phyloP scores from a whole-genome alignment of 2,888 invertebrate genomes.

The Merodon equestris region DNA sequence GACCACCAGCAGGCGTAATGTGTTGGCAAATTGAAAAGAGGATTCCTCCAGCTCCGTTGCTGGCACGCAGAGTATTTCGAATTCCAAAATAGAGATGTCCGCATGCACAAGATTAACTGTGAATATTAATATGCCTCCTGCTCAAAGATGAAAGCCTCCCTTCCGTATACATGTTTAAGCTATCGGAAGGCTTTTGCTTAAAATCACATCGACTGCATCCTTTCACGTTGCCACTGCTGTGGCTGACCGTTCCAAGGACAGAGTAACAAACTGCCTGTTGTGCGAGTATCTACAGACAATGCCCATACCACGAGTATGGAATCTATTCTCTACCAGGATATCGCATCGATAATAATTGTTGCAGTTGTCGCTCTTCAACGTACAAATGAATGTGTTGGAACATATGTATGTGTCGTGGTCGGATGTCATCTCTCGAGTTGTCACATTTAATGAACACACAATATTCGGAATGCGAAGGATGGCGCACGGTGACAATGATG shows the following conservation, averaged over 20 bases:
- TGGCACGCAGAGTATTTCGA: slow-evolving; percentile 19
- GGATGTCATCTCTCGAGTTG: slow-evolving; percentile 52
- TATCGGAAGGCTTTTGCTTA: slow-evolving; percentile 51
- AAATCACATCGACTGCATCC: slow-evolving; percentile 26
- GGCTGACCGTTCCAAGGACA: slow-evolving; percentile 16
- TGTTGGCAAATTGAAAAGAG: slow-evolving; percentile 60
- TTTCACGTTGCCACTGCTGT: slow-evolving; percentile 6
- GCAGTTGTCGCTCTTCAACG: slow-evolving; percentile 22
- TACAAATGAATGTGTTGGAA: slow-evolving; percentile 17
- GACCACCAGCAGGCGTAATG: slow-evolving; percentile 12
- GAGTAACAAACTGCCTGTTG: slow-evolving; percentile 10
- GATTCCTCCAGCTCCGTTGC: not conserved
- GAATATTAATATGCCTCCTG: slow-evolving; percentile 63
- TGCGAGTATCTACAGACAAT: not conserved
- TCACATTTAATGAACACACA: slow-evolving; percentile 64
- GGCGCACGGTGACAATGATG: slow-evolving; percentile 49
- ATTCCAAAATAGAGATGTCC: slow-evolving; percentile 56
- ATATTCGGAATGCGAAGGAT: slow-evolving; percentile 13
- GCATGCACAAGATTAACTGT: slow-evolving; percentile 64
- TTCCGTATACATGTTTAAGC: slow-evolving; percentile 36
- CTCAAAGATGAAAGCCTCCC: slow-evolving; percentile 35
- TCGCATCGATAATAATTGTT: slow-evolving; percentile 66
- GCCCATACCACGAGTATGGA: slow-evolving; percentile 21
- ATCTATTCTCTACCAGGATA: slow-evolving; percentile 48
- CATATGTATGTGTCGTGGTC: too few species aligned